These are phyloP conservation scores for Nasonia oneida DNA, from an alignment of 2,888 invertebrate genomes.

Conservation along the genomic window DNA sequence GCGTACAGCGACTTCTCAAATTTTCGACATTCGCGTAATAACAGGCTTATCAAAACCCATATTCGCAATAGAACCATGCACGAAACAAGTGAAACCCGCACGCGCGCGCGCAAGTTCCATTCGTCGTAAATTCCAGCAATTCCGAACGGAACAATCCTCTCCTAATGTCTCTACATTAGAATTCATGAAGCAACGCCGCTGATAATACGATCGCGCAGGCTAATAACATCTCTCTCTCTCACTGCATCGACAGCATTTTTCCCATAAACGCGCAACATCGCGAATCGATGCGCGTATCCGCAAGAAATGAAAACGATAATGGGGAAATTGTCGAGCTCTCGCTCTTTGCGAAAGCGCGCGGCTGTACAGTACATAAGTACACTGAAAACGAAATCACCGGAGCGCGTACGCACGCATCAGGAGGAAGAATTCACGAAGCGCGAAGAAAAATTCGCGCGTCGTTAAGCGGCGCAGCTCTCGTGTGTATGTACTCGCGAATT, in stretches of 20 bases:
- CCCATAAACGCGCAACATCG: neutral
- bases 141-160: neutral
- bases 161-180: neutral
- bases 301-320: slow-evolving; percentile 31
- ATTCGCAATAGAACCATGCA: neutral
- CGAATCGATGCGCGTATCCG: neutral
- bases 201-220: neutral
- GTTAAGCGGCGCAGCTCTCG: slow-evolving; percentile 48
- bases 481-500: slow-evolving; percentile 56
- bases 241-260: neutral
- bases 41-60: neutral
- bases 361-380: neutral
- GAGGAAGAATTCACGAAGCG: slow-evolving; percentile 63
- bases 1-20: neutral
- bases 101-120: no score
- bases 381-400: slow-evolving; percentile 53
- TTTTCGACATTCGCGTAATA: neutral
- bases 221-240: neutral
- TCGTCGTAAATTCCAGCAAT: neutral
- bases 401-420: neutral
- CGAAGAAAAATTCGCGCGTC: slow-evolving; percentile 64
- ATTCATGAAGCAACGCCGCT: neutral
- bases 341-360: slow-evolving; percentile 15
- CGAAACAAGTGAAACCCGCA: neutral
- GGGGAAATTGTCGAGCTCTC: slow-evolving; percentile 30